Evolutionary conservation across 2,113 vertebrate species (phyloP).

Genomic region (Engraulis encrasicolus): DNA sequence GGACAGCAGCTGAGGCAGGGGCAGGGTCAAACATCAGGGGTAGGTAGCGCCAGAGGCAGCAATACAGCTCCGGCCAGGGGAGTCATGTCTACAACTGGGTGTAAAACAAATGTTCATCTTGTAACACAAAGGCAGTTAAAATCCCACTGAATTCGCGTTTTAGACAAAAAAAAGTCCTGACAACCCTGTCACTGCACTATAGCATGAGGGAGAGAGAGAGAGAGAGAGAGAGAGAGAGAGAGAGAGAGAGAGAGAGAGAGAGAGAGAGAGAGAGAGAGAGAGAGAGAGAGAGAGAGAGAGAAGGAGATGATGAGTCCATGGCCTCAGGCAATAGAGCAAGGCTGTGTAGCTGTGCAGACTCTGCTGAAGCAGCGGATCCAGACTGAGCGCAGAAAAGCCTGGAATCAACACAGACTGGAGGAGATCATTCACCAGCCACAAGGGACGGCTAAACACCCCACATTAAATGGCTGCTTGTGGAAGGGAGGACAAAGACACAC

Average conservation of each 20-base stretch:
- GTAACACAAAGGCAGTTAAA: neutral
- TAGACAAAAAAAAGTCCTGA: too few relatives aligned
- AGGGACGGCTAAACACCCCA: constrained; percentile 2
- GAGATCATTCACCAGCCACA: constrained; percentile 8
- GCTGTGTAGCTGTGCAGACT: neutral
- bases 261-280: neutral
- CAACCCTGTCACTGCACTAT: too few relatives aligned
- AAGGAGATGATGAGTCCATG: neutral
- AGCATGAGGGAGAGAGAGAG: neutral
- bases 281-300: neutral
- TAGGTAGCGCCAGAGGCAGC: neutral
- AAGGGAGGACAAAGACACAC: neutral
- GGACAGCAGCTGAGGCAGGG: neutral
- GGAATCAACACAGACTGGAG: constrained; percentile 16
- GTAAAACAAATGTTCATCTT: neutral
- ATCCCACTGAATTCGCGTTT: neutral
- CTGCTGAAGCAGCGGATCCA: neutral
- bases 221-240: neutral
- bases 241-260: neutral
- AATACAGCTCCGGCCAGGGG: too few relatives aligned
- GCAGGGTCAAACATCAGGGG: too few relatives aligned
- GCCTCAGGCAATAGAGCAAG: neutral
- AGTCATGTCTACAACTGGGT: neutral
- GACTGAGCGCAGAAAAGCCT: neutral
- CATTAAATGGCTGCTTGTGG: constrained; percentile 1